These are phyloP conservation scores for Tragulus kanchil DNA, from an alignment of 2,113 vertebrate genomes.

Conservation along the genomic window DNA sequence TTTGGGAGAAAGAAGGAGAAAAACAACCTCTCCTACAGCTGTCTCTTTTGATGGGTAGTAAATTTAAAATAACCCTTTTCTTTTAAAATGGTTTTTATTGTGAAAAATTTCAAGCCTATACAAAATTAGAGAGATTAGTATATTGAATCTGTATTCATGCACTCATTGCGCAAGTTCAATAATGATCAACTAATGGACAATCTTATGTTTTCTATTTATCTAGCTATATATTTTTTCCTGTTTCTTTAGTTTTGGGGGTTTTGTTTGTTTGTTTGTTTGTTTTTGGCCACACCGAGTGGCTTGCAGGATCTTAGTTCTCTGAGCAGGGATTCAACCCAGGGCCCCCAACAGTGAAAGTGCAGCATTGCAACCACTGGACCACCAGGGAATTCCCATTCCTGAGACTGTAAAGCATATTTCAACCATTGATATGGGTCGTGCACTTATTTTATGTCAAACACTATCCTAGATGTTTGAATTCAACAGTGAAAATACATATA, in stretches of 20 bases:
- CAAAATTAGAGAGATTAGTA: not conserved
- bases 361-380: not conserved
- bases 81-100: not conserved
- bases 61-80: slow-evolving; percentile 24
- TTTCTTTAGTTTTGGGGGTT: not conserved
- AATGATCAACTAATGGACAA: not conserved
- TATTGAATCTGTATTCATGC: not conserved
- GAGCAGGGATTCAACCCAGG: not conserved
- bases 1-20: slow-evolving; percentile 10
- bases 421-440: not conserved
- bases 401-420: not conserved
- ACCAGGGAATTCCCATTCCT: not conserved
- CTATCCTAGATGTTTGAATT: not conserved
- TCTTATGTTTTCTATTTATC: not conserved
- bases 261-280: not conserved
- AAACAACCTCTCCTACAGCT: slow-evolving; percentile 9
- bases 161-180: not conserved
- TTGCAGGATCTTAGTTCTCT: not conserved
- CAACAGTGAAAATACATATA: not conserved
- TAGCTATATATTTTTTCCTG: not conserved
- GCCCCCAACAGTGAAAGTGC: not conserved
- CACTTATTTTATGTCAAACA: slow-evolving; percentile 1
- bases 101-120: not conserved
- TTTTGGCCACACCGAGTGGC: not conserved
- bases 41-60: not conserved